Base-by-base conservation (phyloP, 1,140 invertebrate species). In the Scaptodrosophila lebanonensis region DNA sequence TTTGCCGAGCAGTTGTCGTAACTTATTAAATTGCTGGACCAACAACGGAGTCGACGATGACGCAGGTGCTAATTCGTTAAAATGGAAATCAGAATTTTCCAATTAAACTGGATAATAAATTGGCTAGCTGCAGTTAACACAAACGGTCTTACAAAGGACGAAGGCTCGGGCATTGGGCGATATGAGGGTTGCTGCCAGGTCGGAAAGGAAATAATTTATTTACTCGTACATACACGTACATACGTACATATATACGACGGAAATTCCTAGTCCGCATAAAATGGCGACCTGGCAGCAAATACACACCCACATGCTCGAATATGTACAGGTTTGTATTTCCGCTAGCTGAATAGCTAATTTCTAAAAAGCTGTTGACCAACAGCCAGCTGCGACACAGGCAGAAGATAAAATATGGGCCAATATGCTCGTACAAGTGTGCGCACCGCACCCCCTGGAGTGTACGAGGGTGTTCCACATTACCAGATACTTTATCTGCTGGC, bases 81-180 rank as follows among this genome's bases (percentile, higher is more conserved):
- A 82, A 82, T 82, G 75, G 75, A 82, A 82, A 82, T 82, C 75
- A 82, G 76, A 82, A 82, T 82, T 82, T 82, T 82, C 75, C 75
- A 82, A 82, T 82, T 82, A 82, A 82, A 82, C 69, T 82, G 75
- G 75, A 82, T 82, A 82, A 82, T 82, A 82, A 82, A 82, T 82
- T 82, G 75, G 75, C 69, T 65, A 60, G 61, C 65, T 39, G 50
- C 40, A 39, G 47, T 43, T 30, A 66, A 38, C 29, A 47, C 29
- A 18, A 22, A 65, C 29, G 45, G n/a, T 13, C 36, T 16, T 36
- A 30, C 42, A 22, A 2, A 29, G 13, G 45, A 45, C 45, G 42
- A 45, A 53, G 33, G 1, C n/a, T 43, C 16, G 3, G 6, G 2
- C 13, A n/a, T 38, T 42, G 38, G 13, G 39, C 13, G 29, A 20